Percentiles rank a stretch among this genome's conserved stretches.
Evolutionary conservation across 2,797 vertebrate genomes (phyloP).

Genomic region (Mus caroli): DNA sequence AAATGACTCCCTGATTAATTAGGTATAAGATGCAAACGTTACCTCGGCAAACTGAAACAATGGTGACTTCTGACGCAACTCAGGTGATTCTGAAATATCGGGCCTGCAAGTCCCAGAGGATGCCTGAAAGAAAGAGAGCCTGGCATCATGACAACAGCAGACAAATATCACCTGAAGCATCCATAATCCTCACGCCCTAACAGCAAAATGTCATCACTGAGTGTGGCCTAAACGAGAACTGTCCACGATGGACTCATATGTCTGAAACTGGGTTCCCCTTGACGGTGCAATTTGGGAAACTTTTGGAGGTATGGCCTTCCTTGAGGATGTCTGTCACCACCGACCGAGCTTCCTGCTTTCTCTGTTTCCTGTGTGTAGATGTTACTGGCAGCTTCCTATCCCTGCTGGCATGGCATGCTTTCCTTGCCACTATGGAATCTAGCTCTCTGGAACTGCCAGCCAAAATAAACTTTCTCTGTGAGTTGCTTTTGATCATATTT

Average conservation of each 20-base stretch:
- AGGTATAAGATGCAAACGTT: conserved; percentile 57
- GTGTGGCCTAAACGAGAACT: not conserved
- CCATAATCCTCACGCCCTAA: not conserved
- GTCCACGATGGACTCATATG: not conserved
- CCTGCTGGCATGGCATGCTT: not conserved
- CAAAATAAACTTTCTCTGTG: not conserved
- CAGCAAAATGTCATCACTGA: not conserved
- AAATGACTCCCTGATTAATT: conserved; percentile 33
- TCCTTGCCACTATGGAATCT: not conserved
- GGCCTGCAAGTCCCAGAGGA: conserved; percentile 89
- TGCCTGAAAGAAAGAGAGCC: conserved; percentile 78
- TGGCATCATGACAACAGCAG: not conserved
- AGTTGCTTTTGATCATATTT: not conserved
- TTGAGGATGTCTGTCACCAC: not conserved
- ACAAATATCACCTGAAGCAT: not conserved
- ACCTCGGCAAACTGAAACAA: conserved; percentile 92
- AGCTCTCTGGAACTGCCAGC: not conserved
- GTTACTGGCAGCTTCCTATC: not conserved
- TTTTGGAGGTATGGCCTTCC: not conserved
- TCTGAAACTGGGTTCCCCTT: not conserved
- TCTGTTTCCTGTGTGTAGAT: not conserved
- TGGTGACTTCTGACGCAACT: conserved; percentile 91
- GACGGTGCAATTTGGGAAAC: not conserved
- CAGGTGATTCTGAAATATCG: conserved; percentile 90
- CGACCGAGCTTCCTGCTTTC: not conserved